These are phyloP conservation scores for Xiphorhynchus erythropygius DNA, from an alignment of 2,797 vertebrate species.

Conservation along the genomic window DNA sequence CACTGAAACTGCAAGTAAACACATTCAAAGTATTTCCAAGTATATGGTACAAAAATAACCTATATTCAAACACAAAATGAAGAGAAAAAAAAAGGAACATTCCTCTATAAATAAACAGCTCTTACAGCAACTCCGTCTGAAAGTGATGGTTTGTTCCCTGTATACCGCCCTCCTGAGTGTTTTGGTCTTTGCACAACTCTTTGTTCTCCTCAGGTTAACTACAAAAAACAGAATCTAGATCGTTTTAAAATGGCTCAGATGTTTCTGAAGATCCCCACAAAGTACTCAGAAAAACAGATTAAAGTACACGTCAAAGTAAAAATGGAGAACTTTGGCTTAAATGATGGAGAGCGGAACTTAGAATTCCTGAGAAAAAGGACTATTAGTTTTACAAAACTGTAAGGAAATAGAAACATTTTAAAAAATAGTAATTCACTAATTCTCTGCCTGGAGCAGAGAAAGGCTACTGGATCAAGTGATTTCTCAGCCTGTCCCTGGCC, in stretches of 20 bases:
- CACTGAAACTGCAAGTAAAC: neutral
- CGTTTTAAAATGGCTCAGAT: neutral
- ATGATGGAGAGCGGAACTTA: neutral
- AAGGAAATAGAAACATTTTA: neutral
- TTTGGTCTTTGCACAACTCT: neutral
- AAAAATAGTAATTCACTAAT: neutral
- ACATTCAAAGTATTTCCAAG: neutral
- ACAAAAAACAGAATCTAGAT: slow-evolving; percentile 22
- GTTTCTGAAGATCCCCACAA: neutral
- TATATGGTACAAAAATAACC: neutral
- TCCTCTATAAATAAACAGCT: slow-evolving; percentile 47
- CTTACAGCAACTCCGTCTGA: slow-evolving; percentile 7
- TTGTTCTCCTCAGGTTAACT: slow-evolving; percentile 17
- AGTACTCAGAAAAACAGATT: neutral
- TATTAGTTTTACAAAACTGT: neutral
- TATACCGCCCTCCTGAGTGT: neutral
- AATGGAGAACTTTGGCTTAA: neutral
- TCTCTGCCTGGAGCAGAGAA: neutral
- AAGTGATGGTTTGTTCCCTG: neutral
- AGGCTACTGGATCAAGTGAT: neutral
- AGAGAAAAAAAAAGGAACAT: neutral
- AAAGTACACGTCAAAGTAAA: neutral
- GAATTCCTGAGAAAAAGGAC: neutral
- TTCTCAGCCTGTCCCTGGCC: neutral
- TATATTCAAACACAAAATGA: neutral